These are phyloP conservation scores for Cotesia typhae DNA, from an alignment of 1,140 invertebrate genomes.

Conservation along the genomic window DNA sequence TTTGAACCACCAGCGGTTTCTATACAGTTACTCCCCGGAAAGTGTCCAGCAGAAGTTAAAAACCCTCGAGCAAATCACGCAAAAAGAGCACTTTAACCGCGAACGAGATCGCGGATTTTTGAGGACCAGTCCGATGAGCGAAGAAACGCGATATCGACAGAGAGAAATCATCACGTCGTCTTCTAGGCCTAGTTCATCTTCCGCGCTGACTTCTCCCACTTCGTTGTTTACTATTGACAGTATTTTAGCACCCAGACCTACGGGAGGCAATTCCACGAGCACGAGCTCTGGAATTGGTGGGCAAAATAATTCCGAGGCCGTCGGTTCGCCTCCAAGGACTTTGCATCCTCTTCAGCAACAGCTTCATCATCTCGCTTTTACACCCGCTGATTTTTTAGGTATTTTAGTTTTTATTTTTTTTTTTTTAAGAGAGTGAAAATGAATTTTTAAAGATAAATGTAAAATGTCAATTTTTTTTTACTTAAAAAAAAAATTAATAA, in stretches of 20 bases:
- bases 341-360: constrained; percentile 62
- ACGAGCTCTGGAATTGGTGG: constrained; percentile 39
- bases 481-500: no score
- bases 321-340: constrained; percentile 44
- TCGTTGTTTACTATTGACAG: constrained; percentile 84
- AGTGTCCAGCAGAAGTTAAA: constrained; percentile 46
- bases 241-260: constrained; percentile 74
- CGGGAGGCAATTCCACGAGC: constrained; percentile 42
- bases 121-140: constrained; percentile 46
- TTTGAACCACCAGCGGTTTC: constrained; percentile 44
- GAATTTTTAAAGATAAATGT: no score
- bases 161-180: constrained; percentile 36
- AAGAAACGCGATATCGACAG: constrained; percentile 37
- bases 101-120: constrained; percentile 31
- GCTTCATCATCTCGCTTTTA: constrained; percentile 70
- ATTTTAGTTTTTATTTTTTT: constrained; percentile 51
- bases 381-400: constrained; percentile 80
- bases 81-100: constrained; percentile 40
- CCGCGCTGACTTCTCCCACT: constrained; percentile 67
- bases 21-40: constrained; percentile 53
- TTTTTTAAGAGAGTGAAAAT: neutral
- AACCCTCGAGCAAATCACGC: constrained; percentile 26
- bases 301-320: constrained; percentile 45
- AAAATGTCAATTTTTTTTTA: no score
- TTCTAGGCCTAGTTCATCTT: constrained; percentile 49